Conservation (phyloP, 1,140 invertebrate genomes). For the Chelonus insularis region DNA sequence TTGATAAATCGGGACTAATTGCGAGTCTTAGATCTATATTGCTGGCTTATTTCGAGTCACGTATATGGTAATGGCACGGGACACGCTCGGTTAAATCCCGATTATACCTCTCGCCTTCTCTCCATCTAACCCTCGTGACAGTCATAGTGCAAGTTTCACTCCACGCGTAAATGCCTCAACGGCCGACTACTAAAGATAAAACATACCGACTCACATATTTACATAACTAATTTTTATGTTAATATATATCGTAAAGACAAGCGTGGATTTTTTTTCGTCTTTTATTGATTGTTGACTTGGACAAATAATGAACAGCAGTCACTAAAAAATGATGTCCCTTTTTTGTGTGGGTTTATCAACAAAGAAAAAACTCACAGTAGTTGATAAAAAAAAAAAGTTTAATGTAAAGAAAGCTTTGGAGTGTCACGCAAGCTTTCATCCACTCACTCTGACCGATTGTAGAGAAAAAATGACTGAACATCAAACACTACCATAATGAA, state of each 20-base stretch:
- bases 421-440: constrained; percentile 7
- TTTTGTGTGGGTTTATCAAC: too few relatives aligned
- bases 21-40: constrained; percentile 16
- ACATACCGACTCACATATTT: too few relatives aligned
- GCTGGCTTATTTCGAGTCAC: constrained; percentile 24
- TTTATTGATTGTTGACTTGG: too few relatives aligned
- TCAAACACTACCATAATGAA: constrained; percentile 17
- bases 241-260: too few relatives aligned
- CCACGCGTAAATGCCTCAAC: background rate
- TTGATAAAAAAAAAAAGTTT: background rate
- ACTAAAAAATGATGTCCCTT: too few relatives aligned
- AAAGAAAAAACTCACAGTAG: background rate
- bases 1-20: constrained; percentile 27
- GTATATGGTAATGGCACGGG: constrained; percentile 24
- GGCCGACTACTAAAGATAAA: too few relatives aligned
- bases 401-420: background rate
- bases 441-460: background rate
- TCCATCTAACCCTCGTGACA: constrained; percentile 10
- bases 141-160: constrained; percentile 11
- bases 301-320: too few relatives aligned
- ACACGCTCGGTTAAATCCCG: constrained; percentile 26
- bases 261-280: too few relatives aligned
- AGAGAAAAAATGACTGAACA: background rate
- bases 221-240: too few relatives aligned
- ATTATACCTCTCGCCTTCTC: constrained; percentile 25